Evolutionary conservation across 1,140 invertebrate species (phyloP), one percentile per base, ranked within the genome.

Genomic region (Pissodes strobi): DNA sequence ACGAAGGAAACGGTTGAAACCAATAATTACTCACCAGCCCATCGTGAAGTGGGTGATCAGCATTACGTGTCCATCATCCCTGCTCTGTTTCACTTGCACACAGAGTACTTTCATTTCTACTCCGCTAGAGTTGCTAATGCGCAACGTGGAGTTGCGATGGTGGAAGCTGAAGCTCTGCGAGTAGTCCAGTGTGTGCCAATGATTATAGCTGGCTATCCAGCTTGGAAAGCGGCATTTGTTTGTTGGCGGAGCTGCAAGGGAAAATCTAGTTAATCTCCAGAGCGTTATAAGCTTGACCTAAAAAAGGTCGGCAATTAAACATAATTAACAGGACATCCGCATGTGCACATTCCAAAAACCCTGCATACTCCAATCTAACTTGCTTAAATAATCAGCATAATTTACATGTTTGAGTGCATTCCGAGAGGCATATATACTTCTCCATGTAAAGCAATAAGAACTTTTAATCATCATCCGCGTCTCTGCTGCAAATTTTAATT

Each of bases 171-270:
- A 89, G 17, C 85, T 85, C 60, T 83, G 83, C 49, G 82, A 82
- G 67, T 86, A 86, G 79, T 90, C 87, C 65, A 90, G 76, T 1
- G 87, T 87, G 74, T 88, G 86, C 88, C 88, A 90, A 23, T 87
- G 86, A 53, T 83, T 82, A 30, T 84, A 83, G 65, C 79, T 81
- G 15, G 85, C 84, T 75, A 90, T 79, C 88, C 88, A 90, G 2
- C 77, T 72, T 0, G 88, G 88, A 72, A 87, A 89, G 62, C 84
- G 84, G 73, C 88, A 89, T 72, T 84, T 86, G 70, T 80, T 83
- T 43, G 80, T 76, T 5, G 84, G 79, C 63, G 84, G 81, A 41
- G 85, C 85, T 83, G 79, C 73, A 78, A 79, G 5, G 39, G 39
- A 22, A 17, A 49, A n/a, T n/a, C n/a, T n/a, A n/a, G n/a, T n/a